phyloP scores from a whole-genome alignment of 2,797 vertebrate species.

The Danio jaintianensis region DNA sequence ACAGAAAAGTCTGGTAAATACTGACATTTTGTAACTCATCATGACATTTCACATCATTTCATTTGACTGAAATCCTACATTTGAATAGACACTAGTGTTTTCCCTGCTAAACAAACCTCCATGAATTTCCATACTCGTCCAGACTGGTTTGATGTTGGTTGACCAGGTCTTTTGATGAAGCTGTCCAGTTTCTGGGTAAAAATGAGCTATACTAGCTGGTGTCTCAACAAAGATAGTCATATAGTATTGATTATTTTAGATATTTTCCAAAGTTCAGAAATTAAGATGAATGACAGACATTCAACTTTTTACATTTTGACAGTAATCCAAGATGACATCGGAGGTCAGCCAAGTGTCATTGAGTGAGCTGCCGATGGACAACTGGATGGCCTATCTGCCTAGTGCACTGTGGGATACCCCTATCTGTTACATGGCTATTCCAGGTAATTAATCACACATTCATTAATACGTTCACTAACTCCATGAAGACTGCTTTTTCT shows the following conservation, averaged over 20 bases:
- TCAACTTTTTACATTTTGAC: conserved; percentile 22
- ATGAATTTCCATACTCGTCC: background rate
- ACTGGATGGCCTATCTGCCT: conserved; percentile 89
- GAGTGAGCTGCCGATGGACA: conserved; percentile 73
- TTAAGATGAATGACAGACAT: conserved; percentile 5
- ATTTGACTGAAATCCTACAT: conserved; percentile 19
- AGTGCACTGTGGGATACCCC: conserved; percentile 86
- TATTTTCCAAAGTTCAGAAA: background rate
- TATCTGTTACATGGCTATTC: conserved; percentile 88
- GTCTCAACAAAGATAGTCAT: background rate
- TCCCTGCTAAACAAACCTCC: background rate
- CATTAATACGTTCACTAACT: background rate
- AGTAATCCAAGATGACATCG: conserved; percentile 66
- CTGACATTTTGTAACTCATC: conserved; percentile 1
- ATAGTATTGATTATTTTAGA: background rate
- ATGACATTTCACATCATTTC: background rate
- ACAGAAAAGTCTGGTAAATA: conserved; percentile 19
- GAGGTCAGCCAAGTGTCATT: conserved; percentile 62
- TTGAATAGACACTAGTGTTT: conserved; percentile 24
- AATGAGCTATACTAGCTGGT: background rate
- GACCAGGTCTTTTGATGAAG: background rate
- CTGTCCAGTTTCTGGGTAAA: background rate
- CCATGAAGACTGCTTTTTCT: background rate
- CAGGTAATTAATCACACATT: conserved; percentile 76
- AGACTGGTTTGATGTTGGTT: background rate